Percentiles rank a stretch among this genome's conserved stretches.
These are phyloP conservation scores for Vombatus ursinus DNA, from an alignment of 2,113 vertebrate genomes.

Conservation along the genomic window DNA sequence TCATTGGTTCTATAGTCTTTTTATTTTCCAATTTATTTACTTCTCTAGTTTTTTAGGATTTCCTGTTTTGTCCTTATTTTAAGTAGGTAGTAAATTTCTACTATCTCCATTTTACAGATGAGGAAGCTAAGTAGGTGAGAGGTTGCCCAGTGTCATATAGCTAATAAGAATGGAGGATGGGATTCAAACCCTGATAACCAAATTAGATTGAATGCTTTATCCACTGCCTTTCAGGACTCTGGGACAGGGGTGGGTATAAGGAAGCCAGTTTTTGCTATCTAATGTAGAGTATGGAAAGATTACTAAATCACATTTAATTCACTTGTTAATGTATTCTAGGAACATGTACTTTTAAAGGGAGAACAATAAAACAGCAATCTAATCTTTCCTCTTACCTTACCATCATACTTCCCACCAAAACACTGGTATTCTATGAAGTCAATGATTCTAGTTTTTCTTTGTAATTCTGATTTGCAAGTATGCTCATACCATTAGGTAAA, in stretches of 20 bases:
- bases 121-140: neutral
- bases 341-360: neutral
- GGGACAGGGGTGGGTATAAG: neutral
- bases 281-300: neutral
- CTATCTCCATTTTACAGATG: neutral
- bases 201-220: neutral
- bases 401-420: too few relatives aligned
- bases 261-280: slow-evolving; percentile 33
- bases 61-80: neutral
- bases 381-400: neutral
- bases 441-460: neutral
- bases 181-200: neutral
- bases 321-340: neutral
- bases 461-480: neutral
- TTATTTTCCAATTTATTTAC: neutral
- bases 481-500: neutral
- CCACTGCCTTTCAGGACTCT: neutral
- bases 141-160: neutral
- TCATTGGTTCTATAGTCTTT: neutral
- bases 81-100: neutral
- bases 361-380: neutral
- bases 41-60: neutral
- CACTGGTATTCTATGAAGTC: neutral
- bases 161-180: neutral
- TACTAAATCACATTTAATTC: slow-evolving; percentile 40